phyloP scores from a whole-genome alignment of 2,888 invertebrate species.

The Smittia aterrima region DNA sequence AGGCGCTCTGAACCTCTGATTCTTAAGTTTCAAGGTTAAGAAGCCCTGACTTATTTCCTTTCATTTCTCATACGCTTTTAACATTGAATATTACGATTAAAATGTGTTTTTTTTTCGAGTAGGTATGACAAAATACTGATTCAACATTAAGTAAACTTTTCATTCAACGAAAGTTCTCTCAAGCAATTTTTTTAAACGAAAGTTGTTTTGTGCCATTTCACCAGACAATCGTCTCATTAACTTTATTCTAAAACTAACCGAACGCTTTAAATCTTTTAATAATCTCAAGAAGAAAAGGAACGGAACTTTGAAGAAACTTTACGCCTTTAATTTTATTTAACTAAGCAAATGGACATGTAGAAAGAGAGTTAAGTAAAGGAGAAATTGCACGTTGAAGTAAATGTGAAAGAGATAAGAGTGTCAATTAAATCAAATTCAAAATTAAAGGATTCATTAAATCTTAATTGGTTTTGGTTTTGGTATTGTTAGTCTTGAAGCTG shows the following conservation, averaged over 20 bases:
- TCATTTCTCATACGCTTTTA: not conserved
- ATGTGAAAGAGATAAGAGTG: constrained; percentile 16
- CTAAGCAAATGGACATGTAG: constrained; percentile 33
- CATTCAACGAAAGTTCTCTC: not conserved
- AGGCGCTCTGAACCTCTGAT: too few species aligned
- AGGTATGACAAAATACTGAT: constrained; percentile 22
- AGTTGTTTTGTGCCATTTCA: not conserved
- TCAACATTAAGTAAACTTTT: not conserved
- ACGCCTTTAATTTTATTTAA: constrained; percentile 18
- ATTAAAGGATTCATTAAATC: constrained; percentile 37
- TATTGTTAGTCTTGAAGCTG: constrained; percentile 85
- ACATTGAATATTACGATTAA: constrained; percentile 1
- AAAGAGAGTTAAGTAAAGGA: constrained; percentile 15
- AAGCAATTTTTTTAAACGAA: not conserved
- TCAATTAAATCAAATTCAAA: constrained; percentile 34
- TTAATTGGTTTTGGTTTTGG: constrained; percentile 58
- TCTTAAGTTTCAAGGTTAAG: too few species aligned
- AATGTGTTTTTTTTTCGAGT: not conserved
- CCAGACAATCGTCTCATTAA: not conserved
- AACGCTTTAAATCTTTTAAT: not conserved
- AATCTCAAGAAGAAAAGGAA: not conserved
- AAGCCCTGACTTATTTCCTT: too few species aligned
- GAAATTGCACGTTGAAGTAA: not conserved
- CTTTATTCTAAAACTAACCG: not conserved
- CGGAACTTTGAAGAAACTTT: not conserved